phyloP scores from a whole-genome alignment of 2,113 vertebrate genomes.

The Neoarius graeffei region DNA sequence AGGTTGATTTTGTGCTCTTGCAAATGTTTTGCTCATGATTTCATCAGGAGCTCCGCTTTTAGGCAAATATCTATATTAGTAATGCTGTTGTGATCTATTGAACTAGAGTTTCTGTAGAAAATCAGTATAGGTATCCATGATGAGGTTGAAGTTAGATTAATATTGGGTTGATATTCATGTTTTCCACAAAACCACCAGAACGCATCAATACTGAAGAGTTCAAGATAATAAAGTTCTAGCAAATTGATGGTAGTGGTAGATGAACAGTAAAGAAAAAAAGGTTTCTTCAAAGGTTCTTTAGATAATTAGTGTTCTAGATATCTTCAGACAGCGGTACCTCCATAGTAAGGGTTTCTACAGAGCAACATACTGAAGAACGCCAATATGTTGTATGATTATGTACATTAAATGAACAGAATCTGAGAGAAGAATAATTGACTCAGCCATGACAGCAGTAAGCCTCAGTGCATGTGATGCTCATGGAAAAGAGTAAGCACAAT shows the following conservation, averaged over 20 bases:
- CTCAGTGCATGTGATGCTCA: slow-evolving; percentile 3
- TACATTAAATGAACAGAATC: slow-evolving; percentile 18
- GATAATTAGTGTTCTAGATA: neutral
- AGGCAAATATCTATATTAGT: too few species aligned
- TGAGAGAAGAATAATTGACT: slow-evolving; percentile 30
- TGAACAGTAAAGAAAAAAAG: neutral
- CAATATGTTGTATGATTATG: neutral
- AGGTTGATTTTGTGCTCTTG: too few species aligned
- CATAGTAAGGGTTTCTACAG: neutral
- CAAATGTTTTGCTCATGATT: too few species aligned
- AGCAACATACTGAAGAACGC: neutral
- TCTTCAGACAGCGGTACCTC: neutral
- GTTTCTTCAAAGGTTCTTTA: neutral
- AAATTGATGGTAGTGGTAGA: neutral
- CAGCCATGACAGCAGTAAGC: slow-evolving; percentile 7
- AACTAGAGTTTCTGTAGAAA: neutral
- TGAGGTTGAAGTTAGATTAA: slow-evolving; percentile 3
- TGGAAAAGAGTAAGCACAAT: slow-evolving; percentile 26
- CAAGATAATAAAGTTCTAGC: neutral
- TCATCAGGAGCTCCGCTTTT: too few species aligned
- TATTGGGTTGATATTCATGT: neutral
- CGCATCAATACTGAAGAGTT: neutral
- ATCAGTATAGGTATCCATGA: neutral
- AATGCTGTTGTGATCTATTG: neutral
- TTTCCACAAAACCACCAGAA: neutral